Evolutionary conservation across 1,140 invertebrate species (phyloP).

Genomic region (Rhagoletis zephyria): DNA sequence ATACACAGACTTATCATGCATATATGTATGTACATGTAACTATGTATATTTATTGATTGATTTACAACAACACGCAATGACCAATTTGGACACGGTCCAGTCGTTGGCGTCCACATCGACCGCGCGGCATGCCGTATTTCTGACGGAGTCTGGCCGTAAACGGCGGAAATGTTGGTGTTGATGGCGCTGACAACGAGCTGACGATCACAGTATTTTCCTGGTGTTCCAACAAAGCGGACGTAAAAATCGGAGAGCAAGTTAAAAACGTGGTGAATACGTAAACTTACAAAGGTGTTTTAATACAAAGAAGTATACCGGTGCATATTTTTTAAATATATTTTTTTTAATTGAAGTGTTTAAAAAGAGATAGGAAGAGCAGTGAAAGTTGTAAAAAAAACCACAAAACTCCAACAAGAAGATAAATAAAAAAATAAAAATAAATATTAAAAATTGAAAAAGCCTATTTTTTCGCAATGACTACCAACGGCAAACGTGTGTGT

Average conservation of each 20-base stretch:
- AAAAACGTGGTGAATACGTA: background rate
- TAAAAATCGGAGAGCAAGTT: background rate
- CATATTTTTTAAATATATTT: background rate
- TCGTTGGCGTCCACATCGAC: background rate
- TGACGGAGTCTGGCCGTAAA: background rate
- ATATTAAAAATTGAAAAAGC: background rate
- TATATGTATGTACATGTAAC: background rate
- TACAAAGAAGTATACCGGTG: background rate
- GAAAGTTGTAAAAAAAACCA: background rate
- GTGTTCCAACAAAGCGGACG: constrained; percentile 15
- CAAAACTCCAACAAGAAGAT: background rate
- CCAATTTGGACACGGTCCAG: constrained; percentile 16
- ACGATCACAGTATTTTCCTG: constrained; percentile 47
- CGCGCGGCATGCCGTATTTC: background rate
- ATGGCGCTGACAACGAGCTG: background rate
- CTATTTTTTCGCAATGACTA: background rate
- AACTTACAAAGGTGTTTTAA: background rate
- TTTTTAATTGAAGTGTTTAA: no score
- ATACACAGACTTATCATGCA: background rate
- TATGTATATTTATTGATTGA: background rate
- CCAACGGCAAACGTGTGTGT: constrained; percentile 62
- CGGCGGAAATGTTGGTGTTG: constrained; percentile 32
- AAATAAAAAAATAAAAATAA: background rate
- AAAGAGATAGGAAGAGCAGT: background rate
- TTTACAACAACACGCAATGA: background rate